Conservation (phyloP, 2,888 invertebrate species). For the Sinotaia quadrata region DNA sequence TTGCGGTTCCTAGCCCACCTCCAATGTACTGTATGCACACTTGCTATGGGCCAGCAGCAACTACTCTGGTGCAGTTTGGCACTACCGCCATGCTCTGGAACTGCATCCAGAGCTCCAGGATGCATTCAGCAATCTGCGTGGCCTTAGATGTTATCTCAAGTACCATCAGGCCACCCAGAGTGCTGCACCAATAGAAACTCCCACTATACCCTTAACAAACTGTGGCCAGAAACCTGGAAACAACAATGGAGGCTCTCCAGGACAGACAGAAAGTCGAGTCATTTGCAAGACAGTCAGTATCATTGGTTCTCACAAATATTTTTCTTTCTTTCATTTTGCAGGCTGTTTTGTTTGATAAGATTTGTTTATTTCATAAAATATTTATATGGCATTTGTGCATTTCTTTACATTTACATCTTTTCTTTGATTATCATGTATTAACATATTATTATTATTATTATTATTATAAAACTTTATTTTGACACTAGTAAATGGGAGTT, state of each 20-base stretch:
- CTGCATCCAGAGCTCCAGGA: slow-evolving; percentile 62
- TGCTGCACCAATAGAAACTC: slow-evolving; percentile 56
- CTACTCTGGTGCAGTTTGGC: slow-evolving; percentile 67
- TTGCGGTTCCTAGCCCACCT: too few species aligned
- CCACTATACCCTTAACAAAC: slow-evolving; percentile 42
- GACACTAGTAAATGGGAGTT: too few species aligned
- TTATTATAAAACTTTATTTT: too few species aligned
- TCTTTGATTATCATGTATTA: too few species aligned
- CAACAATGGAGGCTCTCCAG: neutral
- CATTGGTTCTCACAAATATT: neutral
- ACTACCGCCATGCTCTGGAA: slow-evolving; percentile 67
- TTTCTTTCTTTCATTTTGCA: neutral
- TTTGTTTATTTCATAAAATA: neutral
- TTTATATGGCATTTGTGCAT: neutral
- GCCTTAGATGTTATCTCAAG: slow-evolving; percentile 67
- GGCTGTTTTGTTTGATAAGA: neutral
- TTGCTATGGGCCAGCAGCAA: slow-evolving; percentile 80
- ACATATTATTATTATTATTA: too few species aligned
- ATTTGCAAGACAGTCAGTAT: slow-evolving; percentile 66
- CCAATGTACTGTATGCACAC: slow-evolving; percentile 80
- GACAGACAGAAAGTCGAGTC: slow-evolving; percentile 64
- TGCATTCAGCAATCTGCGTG: slow-evolving; percentile 63
- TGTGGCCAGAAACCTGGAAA: slow-evolving; percentile 41
- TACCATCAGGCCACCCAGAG: slow-evolving; percentile 65
- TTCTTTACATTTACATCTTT: too few species aligned